A percentile compares a stretch with the other conserved stretches of the same genome.
Evolutionary conservation across 2,113 vertebrate genomes (phyloP).

Genomic region (Oncorhynchus masou): DNA sequence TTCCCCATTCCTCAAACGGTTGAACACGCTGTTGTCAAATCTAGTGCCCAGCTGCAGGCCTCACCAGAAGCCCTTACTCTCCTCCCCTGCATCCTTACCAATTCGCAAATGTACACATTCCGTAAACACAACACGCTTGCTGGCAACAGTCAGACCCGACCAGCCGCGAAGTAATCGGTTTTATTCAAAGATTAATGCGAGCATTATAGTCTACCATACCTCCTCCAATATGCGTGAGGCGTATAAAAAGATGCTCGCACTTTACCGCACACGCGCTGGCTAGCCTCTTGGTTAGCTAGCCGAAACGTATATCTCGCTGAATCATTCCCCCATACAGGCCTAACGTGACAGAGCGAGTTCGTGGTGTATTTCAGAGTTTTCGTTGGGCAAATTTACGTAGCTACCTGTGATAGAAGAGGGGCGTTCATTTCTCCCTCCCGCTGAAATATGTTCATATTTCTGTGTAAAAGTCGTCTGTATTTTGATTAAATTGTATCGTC

Average conservation of each 20-base stretch:
- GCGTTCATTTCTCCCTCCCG: constrained; percentile 1
- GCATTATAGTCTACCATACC: neutral
- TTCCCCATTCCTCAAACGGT: neutral
- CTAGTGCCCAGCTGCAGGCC: constrained; percentile 70
- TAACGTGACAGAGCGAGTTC: constrained; percentile 61
- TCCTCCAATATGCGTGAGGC: neutral
- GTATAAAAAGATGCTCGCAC: constrained; percentile 13
- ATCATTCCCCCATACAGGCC: constrained; percentile 69
- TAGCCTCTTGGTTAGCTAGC: constrained; percentile 56
- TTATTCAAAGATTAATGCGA: neutral
- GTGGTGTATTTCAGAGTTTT: constrained; percentile 44
- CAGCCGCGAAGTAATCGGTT: constrained; percentile 14
- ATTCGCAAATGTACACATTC: constrained; percentile 24
- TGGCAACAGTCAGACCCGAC: neutral
- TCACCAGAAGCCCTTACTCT: constrained; percentile 39
- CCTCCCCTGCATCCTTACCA: constrained; percentile 16
- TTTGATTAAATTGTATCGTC: neutral
- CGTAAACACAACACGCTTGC: neutral
- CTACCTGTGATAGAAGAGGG: constrained; percentile 8
- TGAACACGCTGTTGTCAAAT: constrained; percentile 45
- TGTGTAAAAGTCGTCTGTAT: constrained; percentile 25
- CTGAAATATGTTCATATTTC: neutral
- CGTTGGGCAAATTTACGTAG: constrained; percentile 25
- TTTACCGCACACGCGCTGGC: constrained; percentile 54
- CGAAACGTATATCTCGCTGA: constrained; percentile 74